Percentiles rank a stretch among this genome's conserved stretches.
These are phyloP conservation scores for Cabera pusaria DNA, from an alignment of 2,888 invertebrate genomes.

Conservation along the genomic window DNA sequence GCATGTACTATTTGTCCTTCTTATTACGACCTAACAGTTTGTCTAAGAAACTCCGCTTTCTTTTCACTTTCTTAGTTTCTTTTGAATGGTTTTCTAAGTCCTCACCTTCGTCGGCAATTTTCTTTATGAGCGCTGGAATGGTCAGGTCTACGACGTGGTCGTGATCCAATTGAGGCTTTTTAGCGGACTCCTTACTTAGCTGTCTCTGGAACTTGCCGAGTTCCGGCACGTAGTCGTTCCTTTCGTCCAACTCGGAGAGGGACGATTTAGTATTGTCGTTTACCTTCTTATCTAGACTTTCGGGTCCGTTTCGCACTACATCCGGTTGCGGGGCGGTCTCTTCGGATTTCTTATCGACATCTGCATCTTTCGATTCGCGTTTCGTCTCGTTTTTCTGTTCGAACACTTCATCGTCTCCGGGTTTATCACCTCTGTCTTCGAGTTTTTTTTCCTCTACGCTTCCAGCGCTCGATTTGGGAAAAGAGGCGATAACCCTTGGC, in stretches of 20 bases:
- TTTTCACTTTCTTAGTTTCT: constrained; percentile 65
- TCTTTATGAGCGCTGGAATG: constrained; percentile 70
- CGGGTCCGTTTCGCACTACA: constrained; percentile 55
- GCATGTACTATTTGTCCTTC: constrained; percentile 56
- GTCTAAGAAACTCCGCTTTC: constrained; percentile 76
- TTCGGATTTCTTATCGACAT: constrained; percentile 30
- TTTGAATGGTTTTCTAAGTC: constrained; percentile 57
- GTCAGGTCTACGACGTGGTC: constrained; percentile 60
- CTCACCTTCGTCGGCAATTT: constrained; percentile 67
- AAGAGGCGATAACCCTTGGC: constrained; percentile 70
- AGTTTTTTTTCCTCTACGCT: constrained; percentile 53
- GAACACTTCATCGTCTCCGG: constrained; percentile 67
- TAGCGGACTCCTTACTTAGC: constrained; percentile 56
- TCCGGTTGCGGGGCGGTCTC: constrained; percentile 35
- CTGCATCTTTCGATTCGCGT: constrained; percentile 25
- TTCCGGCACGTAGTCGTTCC: constrained; percentile 68
- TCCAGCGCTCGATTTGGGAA: constrained; percentile 66
- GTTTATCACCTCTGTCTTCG: constrained; percentile 38
- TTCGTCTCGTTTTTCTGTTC: constrained; percentile 42
- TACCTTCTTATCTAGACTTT: constrained; percentile 36
- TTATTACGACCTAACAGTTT: constrained; percentile 71
- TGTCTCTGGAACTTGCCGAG: constrained; percentile 57
- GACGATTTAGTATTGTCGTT: constrained; percentile 56
- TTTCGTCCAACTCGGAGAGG: constrained; percentile 63
- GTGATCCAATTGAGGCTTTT: constrained; percentile 40